Base-by-base conservation (phyloP, 2,888 invertebrate species). In the Mythimna lalbum region DNA sequence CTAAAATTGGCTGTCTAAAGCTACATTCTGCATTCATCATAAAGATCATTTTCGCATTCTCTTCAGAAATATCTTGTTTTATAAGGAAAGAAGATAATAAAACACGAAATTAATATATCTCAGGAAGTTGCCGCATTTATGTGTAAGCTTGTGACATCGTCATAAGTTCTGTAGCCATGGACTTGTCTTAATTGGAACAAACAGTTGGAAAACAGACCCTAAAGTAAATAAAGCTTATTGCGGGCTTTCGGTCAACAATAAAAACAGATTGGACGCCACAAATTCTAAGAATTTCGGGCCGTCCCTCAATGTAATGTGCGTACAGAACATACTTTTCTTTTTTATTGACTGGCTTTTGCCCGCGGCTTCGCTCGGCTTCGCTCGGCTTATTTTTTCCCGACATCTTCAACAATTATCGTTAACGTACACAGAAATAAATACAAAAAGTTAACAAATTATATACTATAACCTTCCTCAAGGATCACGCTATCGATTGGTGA, bases 221-320 rank as follows among this genome's bases (percentile, higher is more conserved):
- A 69, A 74, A 76, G 81, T 78, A 78, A 81, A 83, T 78, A 78
- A 78, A 72, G 67, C 72, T 78, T 78, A 81, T 66, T 66, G 68
- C 17, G 61, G 57, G 57, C 36, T 80, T 56, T 60, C 39, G 64
- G 70, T 59, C 62, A 64, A 78, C 76, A 76, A 81, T 83, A 80
- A 80, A 77, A 75, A 73, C 66, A 66, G 72, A 83, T 83, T 83
- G 68, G 43, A 76, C 64, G 43, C 61, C 67, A 31, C 73, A 55
- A 63, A 60, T 65, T 74, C 47, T 53, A 36, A 17, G 62, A 57
- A 17, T 68, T 68, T 62, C 14, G 27, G 5, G 56, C 43, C 36
- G 27, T 23, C 31, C 10, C n/a, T 14, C n/a, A 49, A 49, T 47
- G 14, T 56, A 55, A 31, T 21, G 33, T 23, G 27, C 21, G 4